Evolutionary conservation across 2,113 vertebrate species (phyloP).

Genomic region (Gyps fulvus): DNA sequence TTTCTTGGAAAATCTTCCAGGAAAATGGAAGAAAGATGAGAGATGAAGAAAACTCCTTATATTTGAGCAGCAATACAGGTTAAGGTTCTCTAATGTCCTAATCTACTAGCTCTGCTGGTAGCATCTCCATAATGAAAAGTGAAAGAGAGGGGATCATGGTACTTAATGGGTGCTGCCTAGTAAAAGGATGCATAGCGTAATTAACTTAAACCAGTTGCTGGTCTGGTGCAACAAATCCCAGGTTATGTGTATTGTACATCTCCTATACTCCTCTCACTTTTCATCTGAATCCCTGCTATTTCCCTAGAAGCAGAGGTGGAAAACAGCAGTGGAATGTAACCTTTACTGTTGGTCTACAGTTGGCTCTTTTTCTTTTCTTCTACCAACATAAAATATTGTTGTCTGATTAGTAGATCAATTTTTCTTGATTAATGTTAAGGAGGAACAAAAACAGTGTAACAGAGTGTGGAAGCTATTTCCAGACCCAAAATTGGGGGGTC

Average conservation of each 20-base stretch:
- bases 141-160: background rate
- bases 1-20: background rate
- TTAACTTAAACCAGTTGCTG: background rate
- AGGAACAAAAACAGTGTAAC: background rate
- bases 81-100: background rate
- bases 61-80: background rate
- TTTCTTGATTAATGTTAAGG: background rate
- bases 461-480: background rate
- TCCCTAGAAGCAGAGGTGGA: background rate
- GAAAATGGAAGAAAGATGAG: too few species aligned
- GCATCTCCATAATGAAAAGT: rapidly evolving
- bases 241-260: background rate
- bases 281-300: background rate
- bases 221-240: background rate
- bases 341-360: background rate
- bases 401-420: background rate
- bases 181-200: background rate
- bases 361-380: background rate
- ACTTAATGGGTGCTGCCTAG: background rate
- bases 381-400: background rate
- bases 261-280: background rate
- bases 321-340: background rate
- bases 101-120: background rate
- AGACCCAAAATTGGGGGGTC: background rate
- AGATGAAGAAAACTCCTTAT: background rate